Evolutionary conservation across 2,888 invertebrate species (phyloP).

Genomic region (Caradrina clavipalpis): DNA sequence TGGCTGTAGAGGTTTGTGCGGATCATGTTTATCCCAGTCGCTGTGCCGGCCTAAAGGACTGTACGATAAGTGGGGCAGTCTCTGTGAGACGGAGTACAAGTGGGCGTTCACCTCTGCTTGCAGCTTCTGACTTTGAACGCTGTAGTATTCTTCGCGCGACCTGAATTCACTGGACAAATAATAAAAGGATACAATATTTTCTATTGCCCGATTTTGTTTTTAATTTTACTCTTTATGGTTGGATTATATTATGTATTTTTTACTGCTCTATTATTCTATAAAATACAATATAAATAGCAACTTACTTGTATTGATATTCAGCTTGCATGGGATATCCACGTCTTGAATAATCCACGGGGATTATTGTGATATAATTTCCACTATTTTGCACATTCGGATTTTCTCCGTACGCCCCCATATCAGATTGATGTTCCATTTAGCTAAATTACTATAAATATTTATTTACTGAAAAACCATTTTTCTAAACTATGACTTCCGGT

Average conservation of each 20-base stretch:
- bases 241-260: not conserved
- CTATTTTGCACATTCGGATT: slow-evolving; percentile 87
- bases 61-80: slow-evolving; percentile 89
- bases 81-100: slow-evolving; percentile 91
- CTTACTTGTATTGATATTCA: slow-evolving; percentile 91
- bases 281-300: not conserved
- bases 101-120: slow-evolving; percentile 90
- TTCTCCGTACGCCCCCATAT: slow-evolving; percentile 88
- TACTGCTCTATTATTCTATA: not conserved
- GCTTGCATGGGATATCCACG: slow-evolving; percentile 90
- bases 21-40: slow-evolving; percentile 89
- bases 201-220: too few species aligned
- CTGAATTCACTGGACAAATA: slow-evolving; percentile 82
- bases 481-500: slow-evolving; percentile 51
- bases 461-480: slow-evolving; percentile 55
- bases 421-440: slow-evolving; percentile 87
- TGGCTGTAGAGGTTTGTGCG: slow-evolving; percentile 85
- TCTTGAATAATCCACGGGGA: slow-evolving; percentile 91
- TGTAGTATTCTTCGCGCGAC: slow-evolving; percentile 89
- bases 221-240: not conserved
- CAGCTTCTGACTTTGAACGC: slow-evolving; percentile 87
- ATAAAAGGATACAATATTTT: too few species aligned
- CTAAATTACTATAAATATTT: slow-evolving; percentile 35
- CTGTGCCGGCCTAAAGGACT: slow-evolving; percentile 87
- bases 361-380: slow-evolving; percentile 91